Conservation (phyloP, 1,140 invertebrate genomes). For the Pogonognathellus flavescens region DNA sequence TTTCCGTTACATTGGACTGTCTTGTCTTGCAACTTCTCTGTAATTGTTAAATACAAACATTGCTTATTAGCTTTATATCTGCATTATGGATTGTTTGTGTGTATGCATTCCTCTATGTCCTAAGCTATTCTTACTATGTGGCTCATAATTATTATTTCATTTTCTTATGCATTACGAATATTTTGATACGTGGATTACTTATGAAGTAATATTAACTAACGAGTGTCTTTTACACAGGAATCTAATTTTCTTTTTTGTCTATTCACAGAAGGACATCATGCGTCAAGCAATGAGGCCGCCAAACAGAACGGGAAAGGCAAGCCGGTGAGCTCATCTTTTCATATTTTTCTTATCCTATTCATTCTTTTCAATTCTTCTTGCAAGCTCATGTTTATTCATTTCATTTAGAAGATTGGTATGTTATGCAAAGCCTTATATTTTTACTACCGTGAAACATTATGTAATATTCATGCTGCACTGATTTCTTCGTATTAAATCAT, state of each 20-base stretch:
- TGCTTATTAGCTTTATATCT: not conserved
- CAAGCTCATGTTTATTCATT: constrained; percentile 1
- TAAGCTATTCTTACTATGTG: not conserved
- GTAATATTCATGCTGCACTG: constrained; percentile 27
- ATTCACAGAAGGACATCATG: constrained; percentile 53
- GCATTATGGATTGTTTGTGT: not conserved
- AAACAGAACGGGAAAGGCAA: constrained; percentile 51
- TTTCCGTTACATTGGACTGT: not conserved
- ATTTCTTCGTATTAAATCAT: not conserved
- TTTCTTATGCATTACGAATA: not conserved
- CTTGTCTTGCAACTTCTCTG: not conserved
- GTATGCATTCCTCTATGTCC: not conserved
- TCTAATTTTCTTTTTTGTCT: constrained; percentile 41
- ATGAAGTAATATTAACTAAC: not conserved
- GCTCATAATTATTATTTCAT: not conserved
- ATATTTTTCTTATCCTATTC: constrained; percentile 27
- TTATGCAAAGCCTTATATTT: too few species aligned
- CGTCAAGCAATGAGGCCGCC: not conserved
- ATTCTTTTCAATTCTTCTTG: not conserved
- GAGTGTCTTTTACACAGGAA: not conserved
- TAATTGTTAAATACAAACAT: not conserved
- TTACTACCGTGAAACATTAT: not conserved
- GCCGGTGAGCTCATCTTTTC: constrained; percentile 51
- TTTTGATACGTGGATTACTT: not conserved
- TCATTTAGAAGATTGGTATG: too few species aligned